These are phyloP conservation scores for Donacobius atricapilla DNA, from an alignment of 2,113 vertebrate genomes.

Conservation along the genomic window DNA sequence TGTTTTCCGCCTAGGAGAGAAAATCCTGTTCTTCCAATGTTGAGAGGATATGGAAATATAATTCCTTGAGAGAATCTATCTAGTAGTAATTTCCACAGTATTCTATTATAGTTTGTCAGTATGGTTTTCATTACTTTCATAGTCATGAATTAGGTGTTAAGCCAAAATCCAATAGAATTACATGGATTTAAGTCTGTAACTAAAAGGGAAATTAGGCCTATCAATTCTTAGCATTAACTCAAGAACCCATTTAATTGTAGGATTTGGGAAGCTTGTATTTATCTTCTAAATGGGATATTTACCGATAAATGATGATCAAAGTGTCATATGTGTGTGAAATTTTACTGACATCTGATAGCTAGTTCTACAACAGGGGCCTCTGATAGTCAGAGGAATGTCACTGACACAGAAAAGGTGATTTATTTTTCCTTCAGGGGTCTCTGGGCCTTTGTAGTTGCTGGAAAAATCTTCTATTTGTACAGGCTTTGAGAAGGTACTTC, in stretches of 20 bases:
- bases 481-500: background rate
- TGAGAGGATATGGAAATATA: background rate
- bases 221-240: background rate
- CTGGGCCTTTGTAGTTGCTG: background rate
- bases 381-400: background rate
- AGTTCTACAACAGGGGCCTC: background rate
- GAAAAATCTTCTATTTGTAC: background rate
- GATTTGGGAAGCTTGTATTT: background rate
- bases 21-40: background rate
- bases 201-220: background rate
- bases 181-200: background rate
- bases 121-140: background rate
- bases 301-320: background rate
- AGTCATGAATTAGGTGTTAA: background rate
- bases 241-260: background rate
- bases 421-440: background rate
- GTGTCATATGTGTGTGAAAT: background rate
- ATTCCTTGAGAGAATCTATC: background rate
- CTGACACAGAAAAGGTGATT: background rate
- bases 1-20: background rate
- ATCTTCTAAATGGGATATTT: slow-evolving; percentile 12
- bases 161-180: background rate
- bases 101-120: background rate
- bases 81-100: background rate
- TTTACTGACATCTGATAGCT: background rate